These are phyloP conservation scores for Antheraea assamensis DNA, from an alignment of 2,888 invertebrate species.

Conservation along the genomic window DNA sequence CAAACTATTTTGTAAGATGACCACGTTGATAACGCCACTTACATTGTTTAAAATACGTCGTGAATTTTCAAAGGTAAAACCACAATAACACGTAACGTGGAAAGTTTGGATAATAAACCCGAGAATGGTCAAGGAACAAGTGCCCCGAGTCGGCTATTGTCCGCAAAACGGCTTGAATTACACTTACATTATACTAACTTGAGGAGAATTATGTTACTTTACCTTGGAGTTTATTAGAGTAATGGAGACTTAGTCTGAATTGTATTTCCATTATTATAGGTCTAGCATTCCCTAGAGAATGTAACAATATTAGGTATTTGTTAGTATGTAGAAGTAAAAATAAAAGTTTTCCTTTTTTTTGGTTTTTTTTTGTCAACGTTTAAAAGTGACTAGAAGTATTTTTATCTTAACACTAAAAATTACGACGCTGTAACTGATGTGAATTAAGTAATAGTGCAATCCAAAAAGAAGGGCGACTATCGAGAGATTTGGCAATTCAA, in stretches of 20 bases:
- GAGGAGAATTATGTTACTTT: conserved; percentile 13
- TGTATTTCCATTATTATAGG: neutral
- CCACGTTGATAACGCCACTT: neutral
- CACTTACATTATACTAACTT: conserved; percentile 15
- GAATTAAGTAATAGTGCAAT: no score
- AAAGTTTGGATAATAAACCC: conserved; percentile 15
- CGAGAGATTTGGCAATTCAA: no score
- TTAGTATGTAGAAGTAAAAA: neutral
- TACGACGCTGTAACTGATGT: no score
- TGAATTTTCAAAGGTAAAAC: conserved; percentile 2
- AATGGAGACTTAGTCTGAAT: neutral
- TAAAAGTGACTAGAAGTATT: no score
- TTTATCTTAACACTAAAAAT: no score
- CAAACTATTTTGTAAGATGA: neutral
- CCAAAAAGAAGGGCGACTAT: no score
- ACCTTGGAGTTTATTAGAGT: conserved; percentile 14
- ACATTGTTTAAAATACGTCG: neutral
- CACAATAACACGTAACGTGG: conserved; percentile 4
- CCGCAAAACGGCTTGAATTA: conserved; percentile 14
- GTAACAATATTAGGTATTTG: neutral
- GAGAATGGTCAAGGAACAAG: conserved; percentile 16
- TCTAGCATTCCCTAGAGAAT: neutral
- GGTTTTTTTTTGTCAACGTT: no score
- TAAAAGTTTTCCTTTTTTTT: neutral
- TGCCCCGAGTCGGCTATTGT: conserved; percentile 10